Evolutionary conservation across 2,888 invertebrate genomes (phyloP), one percentile per base, ranked within the genome.

Genomic region (Athrips mouffetella): DNA sequence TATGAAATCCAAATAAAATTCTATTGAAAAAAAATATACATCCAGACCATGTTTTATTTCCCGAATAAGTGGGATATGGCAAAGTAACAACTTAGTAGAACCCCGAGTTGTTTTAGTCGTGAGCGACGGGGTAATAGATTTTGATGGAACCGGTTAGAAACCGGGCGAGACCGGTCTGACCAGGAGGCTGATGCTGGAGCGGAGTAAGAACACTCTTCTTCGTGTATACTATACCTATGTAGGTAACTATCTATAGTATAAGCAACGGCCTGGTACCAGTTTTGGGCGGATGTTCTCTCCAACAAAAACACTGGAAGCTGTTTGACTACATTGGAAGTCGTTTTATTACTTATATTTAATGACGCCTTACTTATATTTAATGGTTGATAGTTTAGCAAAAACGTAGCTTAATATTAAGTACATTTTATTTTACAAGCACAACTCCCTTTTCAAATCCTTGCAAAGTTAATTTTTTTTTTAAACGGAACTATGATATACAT

Each of bases 91-190:
- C n/a, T n/a, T n/a, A n/a, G n/a, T n/a, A n/a, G n/a, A n/a, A n/a
- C n/a, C n/a, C n/a, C n/a, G 23, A 23, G 23, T 40, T 40, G 40
- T 40, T 40, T 10, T 25, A 41, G 29, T 16, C 23, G 27, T 16
- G 41, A 27, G 41, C 27, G 16, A 25, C 25, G 13, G 15, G 72
- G 63, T 59, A 65, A 58, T 47, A 58, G 56, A 60, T 65, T 63
- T 65, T 69, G 60, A 60, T 60, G 57, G 49, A 53, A 70, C 72
- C 57, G 60, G 74, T 67, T 33, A 35, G 23, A 21, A 15, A 45
- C 21, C 45, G 33, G 45, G 8, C 23, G 33, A 18, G 45, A 45
- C 45, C 45, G 45, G 45, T 33, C 44, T 29, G n/a, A n/a, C n/a
- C n/a, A n/a, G 13, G 20, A 35, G 21, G 30, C 30, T 31, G 40